phyloP scores from a whole-genome alignment of 1,140 invertebrate species.

The Mycetomoellerius zeteki region DNA sequence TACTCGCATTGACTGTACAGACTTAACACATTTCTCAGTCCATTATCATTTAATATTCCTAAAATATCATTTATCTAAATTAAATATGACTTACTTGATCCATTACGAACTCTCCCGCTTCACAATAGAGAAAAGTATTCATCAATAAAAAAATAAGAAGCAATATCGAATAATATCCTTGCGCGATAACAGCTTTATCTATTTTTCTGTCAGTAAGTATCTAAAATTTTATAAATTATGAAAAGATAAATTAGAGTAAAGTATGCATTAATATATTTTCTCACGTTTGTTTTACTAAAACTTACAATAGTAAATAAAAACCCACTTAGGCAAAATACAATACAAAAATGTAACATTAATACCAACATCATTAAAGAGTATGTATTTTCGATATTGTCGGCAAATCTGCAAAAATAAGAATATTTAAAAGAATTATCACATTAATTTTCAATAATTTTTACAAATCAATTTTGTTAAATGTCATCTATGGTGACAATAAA shows the following conservation, averaged over 20 bases:
- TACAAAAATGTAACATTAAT: not conserved
- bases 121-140: constrained; percentile 22
- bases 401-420: not conserved
- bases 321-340: not conserved
- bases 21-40: too few species aligned
- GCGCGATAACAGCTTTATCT: too few species aligned
- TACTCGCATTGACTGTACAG: too few species aligned
- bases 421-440: not conserved
- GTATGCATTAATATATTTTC: not conserved
- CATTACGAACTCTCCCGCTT: not conserved
- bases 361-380: not conserved
- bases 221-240: not conserved
- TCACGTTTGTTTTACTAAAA: not conserved
- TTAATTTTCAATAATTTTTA: not conserved
- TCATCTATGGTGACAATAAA: not conserved
- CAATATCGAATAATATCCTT: not conserved
- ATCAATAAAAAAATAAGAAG: not conserved
- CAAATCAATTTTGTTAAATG: not conserved
- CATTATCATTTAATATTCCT: too few species aligned
- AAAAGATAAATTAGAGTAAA: not conserved
- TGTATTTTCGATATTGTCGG: not conserved
- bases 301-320: not conserved
- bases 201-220: not conserved
- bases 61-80: too few species aligned
- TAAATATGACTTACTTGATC: not conserved